phyloP scores from a whole-genome alignment of 2,888 invertebrate genomes.

The Gryllus longicercus region DNA sequence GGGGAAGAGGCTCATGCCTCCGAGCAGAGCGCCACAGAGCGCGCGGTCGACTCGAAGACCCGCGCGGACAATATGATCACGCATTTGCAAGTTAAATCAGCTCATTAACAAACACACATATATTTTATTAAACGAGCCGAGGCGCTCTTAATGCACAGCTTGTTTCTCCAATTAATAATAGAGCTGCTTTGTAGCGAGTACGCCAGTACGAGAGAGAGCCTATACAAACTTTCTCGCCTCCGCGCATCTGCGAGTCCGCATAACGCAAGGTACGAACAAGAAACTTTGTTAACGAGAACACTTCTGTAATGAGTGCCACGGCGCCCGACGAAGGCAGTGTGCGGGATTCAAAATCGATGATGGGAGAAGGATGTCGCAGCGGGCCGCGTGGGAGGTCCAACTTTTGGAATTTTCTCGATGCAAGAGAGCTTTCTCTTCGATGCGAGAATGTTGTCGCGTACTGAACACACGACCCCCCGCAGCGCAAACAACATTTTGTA shows the following conservation, averaged over 20 bases:
- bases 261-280: neutral
- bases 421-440: no score
- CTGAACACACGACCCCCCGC: no score
- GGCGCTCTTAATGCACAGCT: neutral
- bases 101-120: conserved; percentile 1
- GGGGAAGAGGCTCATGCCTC: neutral
- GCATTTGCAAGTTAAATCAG: conserved; percentile 5
- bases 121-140: conserved; percentile 17
- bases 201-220: neutral
- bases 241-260: neutral
- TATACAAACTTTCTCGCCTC: neutral
- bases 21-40: neutral
- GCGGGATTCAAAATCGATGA: neutral
- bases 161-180: conserved; percentile 10
- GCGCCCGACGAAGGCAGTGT: neutral
- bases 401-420: no score
- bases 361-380: no score
- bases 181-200: neutral
- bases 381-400: no score
- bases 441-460: no score
- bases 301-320: neutral
- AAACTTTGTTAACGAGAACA: conserved; percentile 1
- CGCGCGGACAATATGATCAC: conserved; percentile 10
- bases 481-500: no score
- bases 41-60: neutral